Base-by-base conservation (phyloP, 2,888 invertebrate species). In the Drosophila barbarae region DNA sequence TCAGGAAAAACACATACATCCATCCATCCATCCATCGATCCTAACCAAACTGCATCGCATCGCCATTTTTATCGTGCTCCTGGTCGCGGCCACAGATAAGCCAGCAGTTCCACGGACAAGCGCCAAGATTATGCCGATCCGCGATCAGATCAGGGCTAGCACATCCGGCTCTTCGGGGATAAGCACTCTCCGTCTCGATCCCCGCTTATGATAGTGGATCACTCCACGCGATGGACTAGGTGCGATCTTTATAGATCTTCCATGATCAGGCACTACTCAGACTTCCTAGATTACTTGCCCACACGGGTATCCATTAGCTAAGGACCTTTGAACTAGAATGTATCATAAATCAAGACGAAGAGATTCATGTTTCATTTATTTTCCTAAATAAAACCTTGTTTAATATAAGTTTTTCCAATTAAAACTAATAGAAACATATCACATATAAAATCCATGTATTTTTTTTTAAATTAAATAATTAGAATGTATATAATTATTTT, bases 221-320 rank as follows among this genome's bases (percentile, higher is more conserved):
- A 69, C 46, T 69, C 67, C 59, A 50, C 47, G 49, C 54, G 51
- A 69, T 71, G 75, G 77, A 69, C 80, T 77, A 80, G 74, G 80
- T 79, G 77, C 18, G 46, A 46, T 46, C 30, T 46, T 46, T 9
- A 46, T 46, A 46, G 30, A 46, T 46, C 46, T 46, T 46, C 18
- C 13, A 2, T 21, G 30, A 46, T 46, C 30, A 32, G 30, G 30
- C 13, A 18, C 13, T 46, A 18, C 44, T 13, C 30, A 9, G 46
- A 46, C 13, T 21, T 18, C 8, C 46, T 36, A 26, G 36, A 50
- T 36, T 49, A n/a, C 9, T 9, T 10, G 32, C 1, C 13, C 5
- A 9, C 3, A 13, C 7, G 5, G 39, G 12, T 39, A 7, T 13
- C 8, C 13, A 41, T 41, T 41, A 23, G 41, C n/a, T 9, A 26